phyloP scores from a whole-genome alignment of 2,797 vertebrate species.

The Gambelia wislizenii region DNA sequence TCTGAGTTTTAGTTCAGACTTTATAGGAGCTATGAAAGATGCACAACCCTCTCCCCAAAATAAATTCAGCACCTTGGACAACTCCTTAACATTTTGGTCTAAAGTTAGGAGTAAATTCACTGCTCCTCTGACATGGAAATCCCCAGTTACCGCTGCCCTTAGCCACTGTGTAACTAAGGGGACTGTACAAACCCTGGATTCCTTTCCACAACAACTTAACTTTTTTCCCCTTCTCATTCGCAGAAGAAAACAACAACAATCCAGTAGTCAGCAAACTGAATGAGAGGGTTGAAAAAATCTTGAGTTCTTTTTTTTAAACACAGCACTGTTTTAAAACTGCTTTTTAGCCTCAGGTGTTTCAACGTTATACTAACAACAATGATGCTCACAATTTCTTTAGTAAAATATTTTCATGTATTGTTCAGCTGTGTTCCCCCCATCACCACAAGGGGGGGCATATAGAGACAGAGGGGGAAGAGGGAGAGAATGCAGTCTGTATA shows the following conservation, averaged over 20 bases:
- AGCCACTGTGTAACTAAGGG: background rate
- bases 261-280: background rate
- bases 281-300: background rate
- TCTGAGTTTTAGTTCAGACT: no score
- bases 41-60: no score
- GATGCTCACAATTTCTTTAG: background rate
- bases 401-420: background rate
- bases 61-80: no score
- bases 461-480: no score
- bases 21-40: no score
- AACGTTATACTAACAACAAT: background rate
- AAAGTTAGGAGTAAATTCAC: no score
- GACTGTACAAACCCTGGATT: background rate
- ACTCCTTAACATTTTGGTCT: no score
- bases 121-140: no score
- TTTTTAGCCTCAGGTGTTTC: slow-evolving; percentile 36
- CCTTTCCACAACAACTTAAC: background rate
- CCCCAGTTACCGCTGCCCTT: no score
- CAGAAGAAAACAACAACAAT: background rate
- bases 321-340: background rate
- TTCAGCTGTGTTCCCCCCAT: background rate
- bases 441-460: background rate
- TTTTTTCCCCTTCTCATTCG: background rate
- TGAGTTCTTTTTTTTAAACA: no score
- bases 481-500: background rate